Base-by-base conservation (phyloP, 2,888 invertebrate species). In the Erebia palarica region DNA sequence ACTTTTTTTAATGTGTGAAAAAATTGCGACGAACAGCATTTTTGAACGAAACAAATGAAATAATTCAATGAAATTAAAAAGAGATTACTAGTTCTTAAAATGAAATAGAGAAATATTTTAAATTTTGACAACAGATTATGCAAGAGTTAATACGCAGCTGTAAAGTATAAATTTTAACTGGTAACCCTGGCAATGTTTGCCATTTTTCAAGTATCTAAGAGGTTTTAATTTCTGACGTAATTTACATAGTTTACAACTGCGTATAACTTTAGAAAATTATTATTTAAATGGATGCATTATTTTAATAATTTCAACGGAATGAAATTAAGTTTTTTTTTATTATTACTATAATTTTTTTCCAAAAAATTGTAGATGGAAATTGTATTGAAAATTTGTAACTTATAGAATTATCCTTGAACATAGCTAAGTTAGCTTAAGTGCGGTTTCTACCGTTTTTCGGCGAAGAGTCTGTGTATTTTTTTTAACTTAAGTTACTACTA, bases 311-410 rank as follows among this genome's bases (percentile, higher is more conserved):
- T 70, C 13, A 70, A 53, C 10, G 21, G 18, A 58, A 47, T 55
- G 21, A 21, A 21, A 18, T 58, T 58, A 44, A 68, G 67, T 75
- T 75, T 76, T 70, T 75, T n/a, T 72, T 36, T 36, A 7, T 36
- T 36, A 36, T 7, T 36, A 36, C 36, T 72, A 73, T 75, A 75
- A 74, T 73, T 65, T 73, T 78, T 73, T 78, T 73, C 69, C 63
- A 75, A 70, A 77, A 77, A 75, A 77, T 76, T 76, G 79, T 88
- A 87, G 86, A 78, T 81, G 75, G 79, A 76, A 81, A 81, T 36
- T 86, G 87, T 92, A 91, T 90, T 87, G 85, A 89, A 90, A 89
- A 87, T 85, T 49, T 91, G 89, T 90, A 91, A 92, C 89, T 89
- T 90, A 92, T 91, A 90, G 87, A 36, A 88, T 83, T 84, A 91